phyloP scores from a whole-genome alignment of 2,888 invertebrate species.

The Ennomos quercinarius region DNA sequence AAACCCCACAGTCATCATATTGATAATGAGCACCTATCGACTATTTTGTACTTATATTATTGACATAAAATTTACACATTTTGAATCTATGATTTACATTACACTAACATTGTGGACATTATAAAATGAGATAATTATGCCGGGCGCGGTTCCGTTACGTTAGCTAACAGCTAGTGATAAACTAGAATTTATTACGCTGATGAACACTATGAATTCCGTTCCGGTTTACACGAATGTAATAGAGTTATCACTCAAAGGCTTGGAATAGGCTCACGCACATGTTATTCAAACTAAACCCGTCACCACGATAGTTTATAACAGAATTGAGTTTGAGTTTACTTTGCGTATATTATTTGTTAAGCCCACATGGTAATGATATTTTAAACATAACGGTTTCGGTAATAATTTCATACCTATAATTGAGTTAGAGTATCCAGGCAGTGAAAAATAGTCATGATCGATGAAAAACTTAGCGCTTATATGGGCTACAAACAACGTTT shows the following conservation, averaged over 20 bases:
- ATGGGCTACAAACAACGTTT: slow-evolving; percentile 6
- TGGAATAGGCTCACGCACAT: slow-evolving; percentile 16
- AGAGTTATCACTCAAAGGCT: slow-evolving; percentile 27
- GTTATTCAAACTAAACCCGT: slow-evolving; percentile 20
- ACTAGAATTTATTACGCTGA: slow-evolving; percentile 29
- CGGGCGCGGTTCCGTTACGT: slow-evolving; percentile 19
- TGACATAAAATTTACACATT: too few relatives aligned
- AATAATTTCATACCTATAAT: neutral
- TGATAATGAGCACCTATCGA: too few relatives aligned
- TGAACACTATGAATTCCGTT: slow-evolving; percentile 27
- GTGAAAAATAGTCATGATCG: neutral
- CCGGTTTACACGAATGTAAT: slow-evolving; percentile 17
- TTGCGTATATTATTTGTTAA: neutral
- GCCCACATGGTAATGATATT: too few relatives aligned
- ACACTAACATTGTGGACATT: slow-evolving; percentile 9
- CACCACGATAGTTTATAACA: neutral
- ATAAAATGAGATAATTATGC: slow-evolving; percentile 23
- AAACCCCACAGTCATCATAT: too few relatives aligned
- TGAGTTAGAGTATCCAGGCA: neutral
- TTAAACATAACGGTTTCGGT: neutral
- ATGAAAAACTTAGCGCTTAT: neutral
- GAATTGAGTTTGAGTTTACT: neutral
- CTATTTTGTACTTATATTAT: too few relatives aligned
- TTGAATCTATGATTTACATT: slow-evolving; percentile 6
- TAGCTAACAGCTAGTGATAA: slow-evolving; percentile 25